Evolutionary conservation across 2,113 vertebrate species (phyloP).

Genomic region (Circaetus cinerascens): DNA sequence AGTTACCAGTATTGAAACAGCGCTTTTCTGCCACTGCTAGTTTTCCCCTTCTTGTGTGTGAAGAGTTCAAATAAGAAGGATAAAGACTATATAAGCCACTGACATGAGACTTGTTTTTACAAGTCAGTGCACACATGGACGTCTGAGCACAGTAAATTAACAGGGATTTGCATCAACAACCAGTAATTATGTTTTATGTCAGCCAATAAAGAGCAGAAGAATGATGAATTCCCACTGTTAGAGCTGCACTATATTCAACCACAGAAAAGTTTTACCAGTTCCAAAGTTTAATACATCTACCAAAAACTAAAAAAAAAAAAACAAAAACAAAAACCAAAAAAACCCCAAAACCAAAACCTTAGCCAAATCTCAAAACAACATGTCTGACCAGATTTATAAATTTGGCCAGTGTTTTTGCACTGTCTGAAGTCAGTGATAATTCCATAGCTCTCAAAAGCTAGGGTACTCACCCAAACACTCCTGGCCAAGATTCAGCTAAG

Average conservation of each 20-base stretch:
- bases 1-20: background rate
- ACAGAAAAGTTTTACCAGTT: background rate
- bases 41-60: background rate
- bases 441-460: background rate
- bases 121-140: background rate
- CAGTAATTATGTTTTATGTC: background rate
- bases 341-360: background rate
- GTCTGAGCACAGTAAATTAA: slow-evolving; percentile 9
- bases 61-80: background rate
- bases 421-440: background rate
- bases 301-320: background rate
- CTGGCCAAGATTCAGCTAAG: background rate
- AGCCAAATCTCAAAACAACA: background rate
- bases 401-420: background rate
- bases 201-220: background rate
- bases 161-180: background rate
- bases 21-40: background rate
- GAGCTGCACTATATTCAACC: background rate
- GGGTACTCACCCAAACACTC: background rate
- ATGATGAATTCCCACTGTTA: background rate
- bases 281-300: background rate
- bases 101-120: background rate
- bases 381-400: background rate
- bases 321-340: background rate
- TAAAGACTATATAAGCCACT: background rate